Evolutionary conservation across 2,797 vertebrate genomes (phyloP).

Genomic region (Chlorospingus flavigularis): DNA sequence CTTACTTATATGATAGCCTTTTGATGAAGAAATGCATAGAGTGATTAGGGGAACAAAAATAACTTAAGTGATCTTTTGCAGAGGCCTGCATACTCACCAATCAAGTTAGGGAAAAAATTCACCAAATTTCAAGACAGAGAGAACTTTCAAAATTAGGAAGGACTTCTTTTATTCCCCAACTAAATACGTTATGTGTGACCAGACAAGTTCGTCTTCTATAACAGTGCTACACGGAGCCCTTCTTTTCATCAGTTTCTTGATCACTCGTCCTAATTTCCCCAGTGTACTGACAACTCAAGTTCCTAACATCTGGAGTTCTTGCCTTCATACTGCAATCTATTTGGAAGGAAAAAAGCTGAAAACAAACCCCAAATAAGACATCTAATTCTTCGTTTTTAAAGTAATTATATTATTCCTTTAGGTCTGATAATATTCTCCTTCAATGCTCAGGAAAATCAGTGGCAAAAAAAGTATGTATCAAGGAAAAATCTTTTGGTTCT

Average conservation of each 20-base stretch:
- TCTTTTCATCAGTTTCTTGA: constrained; percentile 10
- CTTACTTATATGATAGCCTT: background rate
- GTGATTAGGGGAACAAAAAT: background rate
- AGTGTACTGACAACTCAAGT: background rate
- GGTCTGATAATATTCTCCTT: background rate
- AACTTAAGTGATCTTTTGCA: background rate
- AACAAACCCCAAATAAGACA: background rate
- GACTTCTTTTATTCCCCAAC: background rate
- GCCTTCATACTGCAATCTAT: background rate
- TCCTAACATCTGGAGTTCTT: constrained; percentile 25
- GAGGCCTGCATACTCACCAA: background rate
- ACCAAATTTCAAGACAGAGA: background rate
- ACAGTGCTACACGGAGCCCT: background rate
- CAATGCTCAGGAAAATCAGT: background rate
- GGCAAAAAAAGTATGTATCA: background rate
- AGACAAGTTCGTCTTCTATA: background rate
- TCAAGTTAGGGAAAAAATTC: background rate
- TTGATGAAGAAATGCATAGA: background rate
- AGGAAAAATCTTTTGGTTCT: background rate
- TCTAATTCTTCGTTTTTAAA: background rate
- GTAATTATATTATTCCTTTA: background rate
- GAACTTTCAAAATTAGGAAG: background rate
- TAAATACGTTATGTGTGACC: background rate
- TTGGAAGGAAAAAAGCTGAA: background rate
- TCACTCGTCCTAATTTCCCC: background rate